A percentile compares a stretch with the other conserved stretches of the same genome.
Conservation (phyloP, 2,797 vertebrate species). For the Rhynchonycteris naso region DNA sequence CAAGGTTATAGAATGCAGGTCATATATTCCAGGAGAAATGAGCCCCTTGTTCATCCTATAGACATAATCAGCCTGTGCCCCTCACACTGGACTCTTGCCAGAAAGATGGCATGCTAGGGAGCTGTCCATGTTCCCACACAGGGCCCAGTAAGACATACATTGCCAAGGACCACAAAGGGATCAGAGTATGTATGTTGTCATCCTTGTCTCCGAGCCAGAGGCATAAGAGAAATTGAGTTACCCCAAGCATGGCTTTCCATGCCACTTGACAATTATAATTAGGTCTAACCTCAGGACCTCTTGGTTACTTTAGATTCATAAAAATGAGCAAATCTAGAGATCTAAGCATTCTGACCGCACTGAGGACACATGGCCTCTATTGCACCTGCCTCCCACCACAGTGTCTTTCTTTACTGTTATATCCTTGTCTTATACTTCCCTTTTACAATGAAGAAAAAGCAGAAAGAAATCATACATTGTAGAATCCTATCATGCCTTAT, state of each 20-base stretch:
- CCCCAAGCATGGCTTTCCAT: background rate
- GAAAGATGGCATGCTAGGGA: background rate
- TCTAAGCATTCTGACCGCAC: background rate
- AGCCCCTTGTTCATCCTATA: background rate
- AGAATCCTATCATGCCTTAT: background rate
- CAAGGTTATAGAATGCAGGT: background rate
- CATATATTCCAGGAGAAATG: background rate
- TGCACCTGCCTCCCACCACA: background rate
- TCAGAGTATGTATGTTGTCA: background rate
- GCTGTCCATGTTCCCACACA: background rate
- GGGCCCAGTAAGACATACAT: background rate
- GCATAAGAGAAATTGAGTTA: background rate
- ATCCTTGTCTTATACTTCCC: background rate
- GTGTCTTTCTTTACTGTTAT: background rate
- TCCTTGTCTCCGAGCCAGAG: background rate
- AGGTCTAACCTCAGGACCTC: background rate
- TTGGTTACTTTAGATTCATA: background rate
- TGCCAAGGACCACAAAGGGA: background rate
- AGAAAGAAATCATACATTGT: background rate
- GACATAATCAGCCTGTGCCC: background rate
- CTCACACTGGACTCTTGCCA: background rate
- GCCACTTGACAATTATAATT: background rate
- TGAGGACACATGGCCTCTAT: background rate
- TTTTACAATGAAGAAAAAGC: background rate
- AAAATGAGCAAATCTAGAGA: slow-evolving; percentile 26